Base-by-base conservation (phyloP, 2,113 vertebrate genomes). In the Cygnus atratus region DNA sequence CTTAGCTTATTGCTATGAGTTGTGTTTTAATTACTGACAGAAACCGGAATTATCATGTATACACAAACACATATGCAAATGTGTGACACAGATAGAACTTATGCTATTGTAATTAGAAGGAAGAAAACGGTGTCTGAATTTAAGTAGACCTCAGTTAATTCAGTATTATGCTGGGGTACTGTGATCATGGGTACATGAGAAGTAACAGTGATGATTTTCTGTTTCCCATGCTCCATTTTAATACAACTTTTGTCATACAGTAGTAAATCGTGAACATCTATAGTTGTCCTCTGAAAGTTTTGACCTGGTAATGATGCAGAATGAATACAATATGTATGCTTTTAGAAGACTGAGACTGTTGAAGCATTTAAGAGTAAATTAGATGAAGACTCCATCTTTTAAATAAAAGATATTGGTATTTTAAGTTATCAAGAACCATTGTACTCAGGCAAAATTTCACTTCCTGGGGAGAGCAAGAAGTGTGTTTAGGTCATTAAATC, bases 61-160 rank as follows among this genome's bases (percentile, higher is more conserved):
- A 82, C 29, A 80, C 13, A 94, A 86, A 85, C 28, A 50, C 28
- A 77, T 17, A 80, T 37, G 11, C 33, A 82, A 83, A 83, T 41
- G 15, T 31, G 13, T 62, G 58, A 77, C 62, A 95, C 44, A 73
- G 82, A 59, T 39, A 81, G 68, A 86, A 94, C 41, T 91, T 80
- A 55, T 76, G 33, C 22, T 93, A 21, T 67, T 43, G 28, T 83
- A 93, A 87, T 88, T 70, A 74, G 59, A 88, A 88, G 22, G 68
- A 52, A 88, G 58, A 83, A 83, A 93, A 41, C 74, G n/a, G 12
- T 78, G 14, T 57, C 29, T 72, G 7, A 80, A 73, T 88, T 94
- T 5, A 90, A 74, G 90, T 83, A 80, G 39, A 35, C 57, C 68
- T 87, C 67, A 66, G 58, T 89, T 94, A 79, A 87, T 93, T 92